Evolutionary conservation across 2,797 vertebrate genomes (phyloP).

Genomic region (Odontamblyopus lacepedii): DNA sequence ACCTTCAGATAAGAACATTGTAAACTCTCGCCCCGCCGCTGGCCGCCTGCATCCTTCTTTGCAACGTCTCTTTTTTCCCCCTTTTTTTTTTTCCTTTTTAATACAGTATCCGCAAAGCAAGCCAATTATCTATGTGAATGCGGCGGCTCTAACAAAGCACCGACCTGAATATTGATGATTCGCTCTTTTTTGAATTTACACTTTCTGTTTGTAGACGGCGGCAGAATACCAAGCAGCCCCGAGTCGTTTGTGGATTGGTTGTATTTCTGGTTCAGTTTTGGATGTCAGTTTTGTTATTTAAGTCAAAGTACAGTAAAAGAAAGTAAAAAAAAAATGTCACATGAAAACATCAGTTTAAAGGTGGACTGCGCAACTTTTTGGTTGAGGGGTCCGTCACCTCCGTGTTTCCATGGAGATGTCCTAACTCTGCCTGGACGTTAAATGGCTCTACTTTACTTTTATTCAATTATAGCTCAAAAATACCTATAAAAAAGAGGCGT

Average conservation of each 20-base stretch:
- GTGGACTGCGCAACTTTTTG: too few species aligned
- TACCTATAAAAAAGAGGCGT: too few species aligned
- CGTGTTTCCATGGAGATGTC: too few species aligned
- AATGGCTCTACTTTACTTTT: too few species aligned
- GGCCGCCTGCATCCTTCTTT: slow-evolving; percentile 14
- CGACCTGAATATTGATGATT: slow-evolving; percentile 68
- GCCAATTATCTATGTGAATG: slow-evolving; percentile 67
- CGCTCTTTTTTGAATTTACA: slow-evolving; percentile 48
- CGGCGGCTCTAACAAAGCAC: slow-evolving; percentile 50
- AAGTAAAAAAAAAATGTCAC: too few species aligned
- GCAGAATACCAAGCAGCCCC: slow-evolving; percentile 56
- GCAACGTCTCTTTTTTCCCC: not conserved
- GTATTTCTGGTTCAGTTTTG: too few species aligned
- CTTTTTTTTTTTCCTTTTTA: slow-evolving; percentile 54
- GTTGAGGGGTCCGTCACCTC: too few species aligned
- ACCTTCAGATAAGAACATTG: slow-evolving; percentile 66
- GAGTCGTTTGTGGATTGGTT: slow-evolving; percentile 35
- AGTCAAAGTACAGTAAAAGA: too few species aligned
- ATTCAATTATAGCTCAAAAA: too few species aligned
- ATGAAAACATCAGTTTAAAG: too few species aligned
- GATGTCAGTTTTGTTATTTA: too few species aligned
- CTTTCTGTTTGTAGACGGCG: slow-evolving; percentile 38
- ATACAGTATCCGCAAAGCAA: slow-evolving; percentile 55
- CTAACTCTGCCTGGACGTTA: too few species aligned
- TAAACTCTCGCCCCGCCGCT: slow-evolving; percentile 41